These are phyloP conservation scores for Cladopsammia gracilis DNA, from an alignment of 64 coral and sea anemone genomes.

Conservation along the genomic window DNA sequence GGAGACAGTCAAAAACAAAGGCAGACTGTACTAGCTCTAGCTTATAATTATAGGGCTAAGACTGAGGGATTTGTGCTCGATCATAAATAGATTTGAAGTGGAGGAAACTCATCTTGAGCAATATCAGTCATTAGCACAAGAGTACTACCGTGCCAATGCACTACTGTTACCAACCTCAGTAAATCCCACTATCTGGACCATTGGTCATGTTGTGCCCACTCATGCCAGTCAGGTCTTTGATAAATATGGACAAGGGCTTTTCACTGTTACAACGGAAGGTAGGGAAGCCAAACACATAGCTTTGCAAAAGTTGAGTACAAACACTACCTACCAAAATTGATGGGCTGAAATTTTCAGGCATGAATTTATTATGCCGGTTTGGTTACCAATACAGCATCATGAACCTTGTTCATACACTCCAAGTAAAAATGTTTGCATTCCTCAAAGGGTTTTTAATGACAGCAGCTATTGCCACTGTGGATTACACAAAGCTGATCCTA, in stretches of 20 bases:
- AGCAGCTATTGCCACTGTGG: slow-evolving; percentile 7
- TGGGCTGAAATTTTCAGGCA: too few relatives aligned
- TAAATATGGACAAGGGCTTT: too few relatives aligned
- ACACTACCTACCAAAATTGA: too few relatives aligned
- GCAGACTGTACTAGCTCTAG: too few relatives aligned
- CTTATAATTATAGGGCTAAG: too few relatives aligned
- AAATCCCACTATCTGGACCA: slow-evolving; percentile 53
- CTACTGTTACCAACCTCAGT: slow-evolving; percentile 10
- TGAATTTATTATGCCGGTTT: too few relatives aligned
- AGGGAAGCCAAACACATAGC: too few relatives aligned
- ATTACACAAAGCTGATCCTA: not conserved
- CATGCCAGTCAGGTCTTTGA: too few relatives aligned
- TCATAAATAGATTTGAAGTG: slow-evolving; percentile 49
- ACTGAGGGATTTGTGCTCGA: slow-evolving; percentile 52
- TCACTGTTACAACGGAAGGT: too few relatives aligned
- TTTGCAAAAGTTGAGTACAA: too few relatives aligned
- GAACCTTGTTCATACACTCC: not conserved
- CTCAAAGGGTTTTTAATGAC: not conserved
- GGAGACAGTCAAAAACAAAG: too few relatives aligned
- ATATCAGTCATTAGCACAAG: not conserved
- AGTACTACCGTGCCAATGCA: slow-evolving; percentile 27
- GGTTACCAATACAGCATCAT: too few relatives aligned
- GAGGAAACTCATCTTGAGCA: not conserved
- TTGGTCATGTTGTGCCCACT: slow-evolving; percentile 27
- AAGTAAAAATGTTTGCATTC: not conserved